These are phyloP conservation scores for Rugalucina vietnamica DNA, from an alignment of 2,888 invertebrate genomes.

Conservation along the genomic window DNA sequence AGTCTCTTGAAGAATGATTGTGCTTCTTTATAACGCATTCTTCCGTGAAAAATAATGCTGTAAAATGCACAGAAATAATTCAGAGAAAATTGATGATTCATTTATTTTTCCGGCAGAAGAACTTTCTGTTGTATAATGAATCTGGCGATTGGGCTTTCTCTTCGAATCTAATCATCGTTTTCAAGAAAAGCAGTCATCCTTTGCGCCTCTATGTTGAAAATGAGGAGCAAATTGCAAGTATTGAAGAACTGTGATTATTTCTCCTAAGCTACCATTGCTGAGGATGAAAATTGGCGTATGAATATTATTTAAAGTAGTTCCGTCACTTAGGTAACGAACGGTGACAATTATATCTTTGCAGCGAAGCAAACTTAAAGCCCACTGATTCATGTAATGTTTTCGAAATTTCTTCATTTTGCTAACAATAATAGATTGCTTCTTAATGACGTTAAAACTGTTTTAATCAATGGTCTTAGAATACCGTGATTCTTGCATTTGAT, in stretches of 20 bases:
- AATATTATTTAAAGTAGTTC: conserved; percentile 60
- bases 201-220: conserved; percentile 63
- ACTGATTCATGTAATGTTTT: conserved; percentile 61
- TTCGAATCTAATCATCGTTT: conserved; percentile 55
- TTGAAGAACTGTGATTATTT: conserved; percentile 51
- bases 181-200: conserved; percentile 61
- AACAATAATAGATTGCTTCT: conserved; percentile 8
- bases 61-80: background rate
- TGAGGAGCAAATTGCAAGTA: conserved; percentile 60
- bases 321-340: conserved; percentile 54
- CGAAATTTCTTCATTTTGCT: conserved; percentile 5
- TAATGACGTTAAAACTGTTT: conserved; percentile 4
- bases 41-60: background rate
- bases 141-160: conserved; percentile 47
- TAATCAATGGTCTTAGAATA: background rate
- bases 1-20: too few species aligned
- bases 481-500: background rate
- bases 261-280: background rate
- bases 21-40: background rate
- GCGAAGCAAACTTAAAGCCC: conserved; percentile 51
- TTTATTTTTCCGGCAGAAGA: conserved; percentile 60
- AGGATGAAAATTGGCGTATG: conserved; percentile 48
- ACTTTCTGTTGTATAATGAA: conserved; percentile 62
- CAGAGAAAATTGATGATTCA: background rate
- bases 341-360: conserved; percentile 54